Evolutionary conservation across 2,888 invertebrate species (phyloP), one percentile per base, ranked within the genome.

Genomic region (Cactoblastis cactorum): DNA sequence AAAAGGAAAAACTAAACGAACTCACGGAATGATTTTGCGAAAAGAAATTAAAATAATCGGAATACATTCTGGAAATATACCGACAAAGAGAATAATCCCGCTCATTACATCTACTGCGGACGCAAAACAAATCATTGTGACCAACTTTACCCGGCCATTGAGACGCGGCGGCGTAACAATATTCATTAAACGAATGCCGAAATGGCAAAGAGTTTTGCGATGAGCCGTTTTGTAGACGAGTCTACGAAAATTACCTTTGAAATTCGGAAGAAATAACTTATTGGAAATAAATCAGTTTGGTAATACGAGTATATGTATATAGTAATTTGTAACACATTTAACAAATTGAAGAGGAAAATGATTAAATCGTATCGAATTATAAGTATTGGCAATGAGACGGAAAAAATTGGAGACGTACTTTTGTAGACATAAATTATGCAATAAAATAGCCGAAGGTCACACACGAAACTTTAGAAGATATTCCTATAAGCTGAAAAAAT

Each of bases 181-280:
- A 83, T 83, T 86, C 83, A 86, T 86, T 88, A 85, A 83, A 83
- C 65, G 83, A 78, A 87, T 86, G 83, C 87, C 86, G 77, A 79
- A 84, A 77, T 67, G 17, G 43, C 43, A 72, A 79, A 76, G 64
- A 68, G 72, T 55, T 17, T 37, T 43, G 17, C 28, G 11, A 43
- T 43, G 24, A 43, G 14, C 14, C 5, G 14, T 3, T 15, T 8
- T n/a, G 17, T 28, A 43, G 43, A 43, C 28, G 32, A 15, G 43
- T 14, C 34, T 22, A 22, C 22, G 22, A 22, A 22, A 22, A 4
- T 22, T 22, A 22, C 3, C 3, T 4, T 22, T 22, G 22, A 4
- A 22, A 4, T 22, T 22, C 5, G 9, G 9, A 28, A 28, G 5
- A 28, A 28, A 28, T 22, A 6, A 28, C 28, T 9, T 9, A 28